Conservation (phyloP, 2,113 vertebrate species). For the Poeciliopsis turrubarensis region DNA sequence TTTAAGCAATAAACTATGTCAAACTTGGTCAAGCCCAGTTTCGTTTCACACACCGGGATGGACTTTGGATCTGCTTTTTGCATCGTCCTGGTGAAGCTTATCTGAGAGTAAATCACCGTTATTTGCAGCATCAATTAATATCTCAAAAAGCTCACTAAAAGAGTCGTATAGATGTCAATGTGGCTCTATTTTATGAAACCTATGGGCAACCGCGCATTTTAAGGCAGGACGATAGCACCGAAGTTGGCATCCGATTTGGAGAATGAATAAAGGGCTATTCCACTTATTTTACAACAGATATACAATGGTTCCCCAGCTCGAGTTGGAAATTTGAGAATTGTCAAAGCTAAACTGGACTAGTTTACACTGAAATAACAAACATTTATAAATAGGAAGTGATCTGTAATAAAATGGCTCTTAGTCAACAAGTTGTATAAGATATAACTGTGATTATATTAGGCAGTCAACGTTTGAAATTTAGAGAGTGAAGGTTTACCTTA, state of each 20-base stretch:
- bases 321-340: neutral
- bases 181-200: neutral
- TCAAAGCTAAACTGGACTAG: no score
- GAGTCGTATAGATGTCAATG: neutral
- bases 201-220: constrained; percentile 49
- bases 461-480: neutral
- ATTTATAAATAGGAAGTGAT: neutral
- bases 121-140: no score
- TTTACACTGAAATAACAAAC: neutral
- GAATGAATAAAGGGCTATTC: no score
- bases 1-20: no score
- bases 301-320: neutral
- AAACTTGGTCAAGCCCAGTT: no score
- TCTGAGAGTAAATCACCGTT: no score
- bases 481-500: neutral
- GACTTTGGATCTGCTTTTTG: no score
- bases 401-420: neutral
- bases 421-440: neutral
- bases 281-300: neutral
- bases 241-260: no score
- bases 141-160: neutral
- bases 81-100: no score
- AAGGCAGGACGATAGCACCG: neutral
- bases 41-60: no score
- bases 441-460: neutral